Conservation (phyloP, 2,888 invertebrate species). For the Drosophila subquinaria region DNA sequence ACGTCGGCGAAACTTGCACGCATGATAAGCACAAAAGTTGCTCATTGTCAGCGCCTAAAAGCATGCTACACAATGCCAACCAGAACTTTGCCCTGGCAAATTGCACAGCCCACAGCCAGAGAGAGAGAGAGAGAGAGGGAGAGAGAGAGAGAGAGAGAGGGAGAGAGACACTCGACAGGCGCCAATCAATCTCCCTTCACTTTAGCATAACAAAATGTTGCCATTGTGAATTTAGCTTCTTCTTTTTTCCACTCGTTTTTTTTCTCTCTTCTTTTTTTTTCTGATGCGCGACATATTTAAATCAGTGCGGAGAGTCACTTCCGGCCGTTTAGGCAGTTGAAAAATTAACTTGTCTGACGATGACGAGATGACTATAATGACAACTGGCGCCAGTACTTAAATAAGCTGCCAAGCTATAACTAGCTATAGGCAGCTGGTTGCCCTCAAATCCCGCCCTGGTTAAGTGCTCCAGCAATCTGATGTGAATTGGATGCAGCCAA, state of each 20-base stretch:
- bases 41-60: constrained; percentile 75
- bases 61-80: constrained; percentile 53
- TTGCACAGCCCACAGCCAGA: constrained; percentile 22
- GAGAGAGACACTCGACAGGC: constrained; percentile 42
- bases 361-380: constrained; percentile 55
- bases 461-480: constrained; percentile 37
- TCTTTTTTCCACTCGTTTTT: constrained; percentile 7
- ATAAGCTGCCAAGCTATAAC: constrained; percentile 44
- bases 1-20: constrained; percentile 73
- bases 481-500: constrained; percentile 6
- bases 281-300: constrained; percentile 77
- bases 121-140: too few species aligned
- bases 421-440: constrained; percentile 27
- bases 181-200: constrained; percentile 73
- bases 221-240: constrained; percentile 27
- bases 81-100: constrained; percentile 52
- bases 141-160: too few species aligned
- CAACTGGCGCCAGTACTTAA: constrained; percentile 73
- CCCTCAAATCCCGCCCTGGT: constrained; percentile 22
- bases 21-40: constrained; percentile 76
- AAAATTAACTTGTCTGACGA: constrained; percentile 75
- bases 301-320: constrained; percentile 65
- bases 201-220: constrained; percentile 60
- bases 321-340: constrained; percentile 77
- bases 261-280: constrained; percentile 14